Base-by-base conservation (phyloP, 2,113 vertebrate species). In the Solea senegalensis region DNA sequence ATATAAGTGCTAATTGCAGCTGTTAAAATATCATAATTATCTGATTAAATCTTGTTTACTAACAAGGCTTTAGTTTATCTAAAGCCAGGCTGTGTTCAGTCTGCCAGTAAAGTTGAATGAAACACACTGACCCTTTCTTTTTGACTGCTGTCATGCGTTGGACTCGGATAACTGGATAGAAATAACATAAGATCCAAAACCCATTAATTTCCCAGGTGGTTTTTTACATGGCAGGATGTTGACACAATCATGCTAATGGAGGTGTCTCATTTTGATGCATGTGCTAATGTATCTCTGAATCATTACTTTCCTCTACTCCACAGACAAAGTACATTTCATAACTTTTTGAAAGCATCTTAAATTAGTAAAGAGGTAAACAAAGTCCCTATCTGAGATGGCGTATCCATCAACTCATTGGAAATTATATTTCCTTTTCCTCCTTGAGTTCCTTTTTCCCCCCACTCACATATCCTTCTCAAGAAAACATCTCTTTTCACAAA, bases 241-340 rank as follows among this genome's bases (percentile, higher is more conserved):
- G 63, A 70, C 68, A 70, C 74, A 69, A 54, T 80, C 52, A 51
- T 74, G 71, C 81, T 80, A 86, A 86, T 89, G 74, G 78, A 66
- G 58, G 44, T 5, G 34, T 62, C 69, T 81, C 69, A 80, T 89
- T 85, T 71, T 76, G 62, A 76, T 65, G 61, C 28, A 61, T 69
- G 68, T 85, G 69, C 78, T 85, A 86, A 85, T 88, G 81, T 71
- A 55, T 76, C 60, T 82, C 54, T 78, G 69, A 70, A 58, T 72
- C 58, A 72, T 81, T 82, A 62, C 60, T 76, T 80, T 75, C 59
- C 48, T 72, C 50, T 41, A 40, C 61, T 58, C 60, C 56, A 56
- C 49, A 50, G 51, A 76, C 57, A 77, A 56, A 79, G 46, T 26
- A 56, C 56, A 76, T 86, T 80, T 82, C 61, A 69, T 15, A 74